Base-by-base conservation (phyloP, 2,113 vertebrate species). In the Marmota monax region DNA sequence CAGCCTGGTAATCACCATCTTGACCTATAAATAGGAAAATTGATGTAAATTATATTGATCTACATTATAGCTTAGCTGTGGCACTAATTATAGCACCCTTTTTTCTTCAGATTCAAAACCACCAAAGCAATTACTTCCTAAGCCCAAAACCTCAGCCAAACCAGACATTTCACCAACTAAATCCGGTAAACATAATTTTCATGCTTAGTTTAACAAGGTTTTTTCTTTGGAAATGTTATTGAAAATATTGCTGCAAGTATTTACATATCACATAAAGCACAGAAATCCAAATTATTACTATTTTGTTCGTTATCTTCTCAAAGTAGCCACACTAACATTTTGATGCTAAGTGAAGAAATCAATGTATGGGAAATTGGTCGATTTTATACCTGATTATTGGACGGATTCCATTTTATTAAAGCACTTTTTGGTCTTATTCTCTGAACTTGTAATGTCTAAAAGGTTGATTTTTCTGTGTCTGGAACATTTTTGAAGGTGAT, bases 21-120 rank as follows among this genome's bases (percentile, higher is more conserved):
- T 92, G 45, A 89, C 58, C 53, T 88, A 18, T 73, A 74, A 92
- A 34, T 87, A 79, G 34, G 74, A 91, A 73, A 89, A 76, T 8
- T 22, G 7, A 22, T 88, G 18, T 86, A 91, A 70, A 32, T 90
- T 67, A 76, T 4, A 20, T 53, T 94, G 70, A 61, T 78, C 37
- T 22, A 84, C 23, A 13, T 48, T 39, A 74, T 22, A 92, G 69
- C 45, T 94, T 32, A 87, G 13, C 29, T 70, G 17, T 65, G 45
- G 37, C 56, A 67, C 90, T 97, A 96, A 97, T 70, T 69, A 25
- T 5, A 84, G n/a, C 17, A 82, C 45, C 20, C 32, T 76, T 92
- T 90, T 97, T 92, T 34, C 98, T 97, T 97, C 94, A 98, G 98
- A 94, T 97, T 95, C 93, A 93, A 98, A 98, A 97, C 96, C 97